Base-by-base conservation (phyloP, 1,140 invertebrate species). In the Hyles vespertilio region DNA sequence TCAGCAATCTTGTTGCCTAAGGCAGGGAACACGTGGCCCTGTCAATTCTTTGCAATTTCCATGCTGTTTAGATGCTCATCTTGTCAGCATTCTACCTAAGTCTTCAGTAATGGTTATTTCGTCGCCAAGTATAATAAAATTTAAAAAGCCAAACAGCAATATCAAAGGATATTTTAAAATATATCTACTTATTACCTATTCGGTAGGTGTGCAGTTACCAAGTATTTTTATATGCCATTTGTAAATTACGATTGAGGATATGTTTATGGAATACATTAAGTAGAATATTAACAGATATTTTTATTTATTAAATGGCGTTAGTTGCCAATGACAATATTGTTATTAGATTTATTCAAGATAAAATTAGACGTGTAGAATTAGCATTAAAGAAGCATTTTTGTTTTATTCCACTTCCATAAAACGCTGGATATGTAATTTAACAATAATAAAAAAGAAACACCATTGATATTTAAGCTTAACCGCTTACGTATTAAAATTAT, bases 251-350 rank as follows among this genome's bases (percentile, higher is more conserved):
- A 59, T 33, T n/a, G 56, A 58, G 53, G 46, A 55, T 59, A 40
- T 40, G 36, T 40, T 40, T 40, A 5, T 40, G 4, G 0, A 40
- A 40, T 40, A 40, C 36, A 40, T 5, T 40, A 40, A 8, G 36
- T 40, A 40, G 8, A 40, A 40, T 40, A 40, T 40, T 5, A 8
- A 8, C 36, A 56, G 49, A 52, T 49, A 50, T 58, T 60, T 50
- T 58, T 65, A 61, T 61, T 70, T 65, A 32, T 32, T 54, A 49
- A 43, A 63, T 61, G 65, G 69, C 62, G 70, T 58, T 52, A 56
- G 60, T 83, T 83, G 73, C 78, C 78, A 83, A 76, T 79, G 80
- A 81, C 77, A 81, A 83, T 81, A 83, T 65, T 52, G 45, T 7
- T 33, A 32, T 51, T 58, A 54, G 40, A 54, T 65, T 60, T 51